phyloP scores from a whole-genome alignment of 2,113 vertebrate species.

The Spea multiplicata region DNA sequence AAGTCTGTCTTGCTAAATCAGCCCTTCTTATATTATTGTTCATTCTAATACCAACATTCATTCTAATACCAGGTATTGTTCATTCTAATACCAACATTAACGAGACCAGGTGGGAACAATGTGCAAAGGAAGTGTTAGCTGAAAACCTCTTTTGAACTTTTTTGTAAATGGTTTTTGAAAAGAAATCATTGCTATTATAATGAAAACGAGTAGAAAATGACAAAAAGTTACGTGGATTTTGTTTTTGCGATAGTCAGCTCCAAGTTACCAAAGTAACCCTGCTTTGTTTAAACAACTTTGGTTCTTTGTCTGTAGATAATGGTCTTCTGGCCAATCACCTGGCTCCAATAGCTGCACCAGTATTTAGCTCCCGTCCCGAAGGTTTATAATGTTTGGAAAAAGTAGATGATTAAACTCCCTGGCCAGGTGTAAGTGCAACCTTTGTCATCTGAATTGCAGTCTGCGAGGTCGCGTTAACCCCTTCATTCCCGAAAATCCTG shows the following conservation, averaged over 20 bases:
- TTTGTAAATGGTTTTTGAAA: background rate
- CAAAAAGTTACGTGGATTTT: background rate
- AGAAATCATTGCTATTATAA: slow-evolving; percentile 6
- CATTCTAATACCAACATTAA: background rate
- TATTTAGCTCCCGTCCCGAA: slow-evolving; percentile 40
- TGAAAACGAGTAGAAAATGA: background rate
- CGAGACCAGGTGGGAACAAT: background rate
- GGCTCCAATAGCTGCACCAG: slow-evolving; percentile 29
- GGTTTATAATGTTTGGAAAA: slow-evolving; percentile 83
- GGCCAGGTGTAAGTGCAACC: slow-evolving; percentile 98
- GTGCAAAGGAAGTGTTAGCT: background rate
- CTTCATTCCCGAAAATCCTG: slow-evolving; percentile 37
- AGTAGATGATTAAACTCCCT: slow-evolving; percentile 97
- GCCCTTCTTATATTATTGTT: background rate
- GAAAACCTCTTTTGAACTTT: background rate
- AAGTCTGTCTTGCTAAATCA: background rate
- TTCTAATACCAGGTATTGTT: background rate
- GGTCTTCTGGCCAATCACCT: slow-evolving; percentile 23
- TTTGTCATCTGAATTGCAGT: slow-evolving; percentile 82
- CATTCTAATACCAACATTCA: background rate
- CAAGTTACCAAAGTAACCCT: slow-evolving; percentile 32
- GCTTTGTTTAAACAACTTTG: slow-evolving; percentile 32
- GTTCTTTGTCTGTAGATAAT: slow-evolving; percentile 43
- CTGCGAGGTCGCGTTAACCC: slow-evolving; percentile 48
- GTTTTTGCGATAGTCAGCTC: slow-evolving; percentile 9